Conservation (phyloP, 2,113 vertebrate genomes). For the Ia io region DNA sequence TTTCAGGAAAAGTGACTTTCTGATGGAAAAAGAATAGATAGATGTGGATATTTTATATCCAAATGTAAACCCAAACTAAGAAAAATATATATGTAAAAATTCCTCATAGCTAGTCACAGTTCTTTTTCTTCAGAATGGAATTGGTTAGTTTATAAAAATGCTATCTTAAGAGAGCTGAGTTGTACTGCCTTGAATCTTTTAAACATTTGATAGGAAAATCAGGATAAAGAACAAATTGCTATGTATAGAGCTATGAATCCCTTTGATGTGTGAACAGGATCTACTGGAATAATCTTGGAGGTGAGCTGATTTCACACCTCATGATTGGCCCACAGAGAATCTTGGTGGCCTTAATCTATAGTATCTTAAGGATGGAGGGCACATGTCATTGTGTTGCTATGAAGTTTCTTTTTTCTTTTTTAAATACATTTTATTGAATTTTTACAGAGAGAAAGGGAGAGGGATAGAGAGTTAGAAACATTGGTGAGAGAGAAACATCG, state of each 20-base stretch:
- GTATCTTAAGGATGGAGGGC: neutral
- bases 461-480: no score
- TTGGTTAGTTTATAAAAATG: neutral
- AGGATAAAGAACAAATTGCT: neutral
- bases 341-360: neutral
- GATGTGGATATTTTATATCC: neutral
- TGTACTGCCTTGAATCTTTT: neutral
- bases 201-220: neutral
- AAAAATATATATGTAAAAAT: neutral
- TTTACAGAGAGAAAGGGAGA: no score
- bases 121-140: conserved; percentile 2
- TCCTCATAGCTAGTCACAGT: neutral
- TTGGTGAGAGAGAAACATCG: no score
- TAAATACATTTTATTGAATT: no score
- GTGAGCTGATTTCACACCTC: neutral
- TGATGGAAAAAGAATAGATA: neutral
- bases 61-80: neutral
- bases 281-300: neutral
- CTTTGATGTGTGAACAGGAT: neutral
- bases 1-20: conserved; percentile 20
- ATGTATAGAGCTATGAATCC: neutral
- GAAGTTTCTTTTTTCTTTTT: neutral
- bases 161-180: neutral
- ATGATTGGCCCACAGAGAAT: neutral
- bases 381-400: neutral